Evolutionary conservation across 2,888 invertebrate genomes (phyloP).

Genomic region (Drosophila neutralis): DNA sequence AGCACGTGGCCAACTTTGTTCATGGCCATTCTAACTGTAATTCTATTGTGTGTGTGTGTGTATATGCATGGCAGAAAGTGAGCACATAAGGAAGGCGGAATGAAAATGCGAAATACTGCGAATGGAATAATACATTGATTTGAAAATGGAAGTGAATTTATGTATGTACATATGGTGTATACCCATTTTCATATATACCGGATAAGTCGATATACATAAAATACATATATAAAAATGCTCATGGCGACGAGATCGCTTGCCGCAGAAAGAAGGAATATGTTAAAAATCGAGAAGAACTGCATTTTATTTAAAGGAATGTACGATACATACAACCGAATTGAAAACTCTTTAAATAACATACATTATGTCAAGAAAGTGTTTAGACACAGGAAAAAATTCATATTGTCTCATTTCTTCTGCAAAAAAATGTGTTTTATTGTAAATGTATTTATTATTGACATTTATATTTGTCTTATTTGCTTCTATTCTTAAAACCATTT

Average conservation of each 20-base stretch:
- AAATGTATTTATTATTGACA: too few species aligned
- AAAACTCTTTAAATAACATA: background rate
- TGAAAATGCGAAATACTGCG: background rate
- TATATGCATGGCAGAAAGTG: background rate
- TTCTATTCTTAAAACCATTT: too few species aligned
- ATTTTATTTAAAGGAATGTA: background rate
- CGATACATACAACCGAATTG: background rate
- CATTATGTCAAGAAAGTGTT: too few species aligned
- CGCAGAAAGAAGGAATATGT: background rate
- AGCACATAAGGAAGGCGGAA: background rate
- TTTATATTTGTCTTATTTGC: too few species aligned
- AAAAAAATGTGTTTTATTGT: too few species aligned
- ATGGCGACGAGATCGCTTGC: background rate
- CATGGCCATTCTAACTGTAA: background rate
- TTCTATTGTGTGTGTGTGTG: background rate
- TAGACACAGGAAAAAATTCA: too few species aligned
- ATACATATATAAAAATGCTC: background rate
- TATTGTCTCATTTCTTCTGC: too few species aligned
- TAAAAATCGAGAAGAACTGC: background rate
- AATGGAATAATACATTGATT: background rate
- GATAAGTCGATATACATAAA: background rate
- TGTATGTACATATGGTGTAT: background rate
- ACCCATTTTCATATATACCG: too few species aligned
- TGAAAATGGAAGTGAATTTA: background rate
- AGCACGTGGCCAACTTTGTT: background rate